Percentiles rank a stretch among this genome's conserved stretches.
Evolutionary conservation across 2,888 invertebrate species (phyloP).

Genomic region (Drosophila subsilvestris): DNA sequence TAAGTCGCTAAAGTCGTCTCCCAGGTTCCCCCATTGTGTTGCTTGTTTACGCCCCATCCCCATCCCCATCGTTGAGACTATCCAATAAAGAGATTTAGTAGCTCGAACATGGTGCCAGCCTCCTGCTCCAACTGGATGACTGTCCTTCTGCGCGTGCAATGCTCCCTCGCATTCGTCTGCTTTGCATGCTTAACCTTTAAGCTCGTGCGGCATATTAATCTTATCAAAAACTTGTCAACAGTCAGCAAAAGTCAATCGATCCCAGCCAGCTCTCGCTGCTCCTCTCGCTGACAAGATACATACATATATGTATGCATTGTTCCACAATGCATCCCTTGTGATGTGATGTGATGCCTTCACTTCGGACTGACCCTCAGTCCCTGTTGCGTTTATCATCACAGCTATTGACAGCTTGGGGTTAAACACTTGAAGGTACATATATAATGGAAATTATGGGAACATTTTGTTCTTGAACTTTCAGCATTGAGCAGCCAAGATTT

Average conservation of each 20-base stretch:
- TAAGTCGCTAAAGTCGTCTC: constrained; percentile 55
- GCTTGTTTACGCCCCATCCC: constrained; percentile 6
- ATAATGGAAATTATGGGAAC: neutral
- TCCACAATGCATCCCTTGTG: constrained; percentile 27
- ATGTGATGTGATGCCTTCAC: constrained; percentile 11
- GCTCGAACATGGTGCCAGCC: constrained; percentile 47
- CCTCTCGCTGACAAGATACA: constrained; percentile 60
- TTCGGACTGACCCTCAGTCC: constrained; percentile 11
- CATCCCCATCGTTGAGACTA: neutral
- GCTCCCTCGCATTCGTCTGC: constrained; percentile 62
- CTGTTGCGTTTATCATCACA: neutral
- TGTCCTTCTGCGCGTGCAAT: constrained; percentile 78
- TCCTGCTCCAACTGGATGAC: constrained; percentile 29
- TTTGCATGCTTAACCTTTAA: constrained; percentile 67
- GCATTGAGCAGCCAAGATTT: neutral
- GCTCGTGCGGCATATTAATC: constrained; percentile 73
- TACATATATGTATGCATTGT: constrained; percentile 71
- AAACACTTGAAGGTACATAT: neutral
- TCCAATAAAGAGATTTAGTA: constrained; percentile 77
- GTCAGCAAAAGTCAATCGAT: constrained; percentile 59
- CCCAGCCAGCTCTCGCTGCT: constrained; percentile 14
- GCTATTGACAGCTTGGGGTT: neutral
- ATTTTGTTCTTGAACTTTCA: neutral
- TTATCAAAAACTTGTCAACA: constrained; percentile 79
- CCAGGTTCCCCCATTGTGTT: constrained; percentile 47